Conservation (phyloP, 2,888 invertebrate genomes). For the Clanis bilineata region DNA sequence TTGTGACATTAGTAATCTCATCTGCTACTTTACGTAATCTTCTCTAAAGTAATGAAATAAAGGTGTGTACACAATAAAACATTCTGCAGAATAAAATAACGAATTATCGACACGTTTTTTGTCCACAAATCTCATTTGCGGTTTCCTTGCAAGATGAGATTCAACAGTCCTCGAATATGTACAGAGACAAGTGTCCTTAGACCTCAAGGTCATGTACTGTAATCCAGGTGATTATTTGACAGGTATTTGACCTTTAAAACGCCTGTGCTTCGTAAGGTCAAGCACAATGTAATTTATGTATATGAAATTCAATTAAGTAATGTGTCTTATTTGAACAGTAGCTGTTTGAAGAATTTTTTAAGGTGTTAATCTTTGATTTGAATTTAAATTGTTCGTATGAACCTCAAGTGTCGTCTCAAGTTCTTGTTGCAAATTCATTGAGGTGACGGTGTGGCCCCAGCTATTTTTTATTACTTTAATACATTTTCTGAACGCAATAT, state of each 20-base stretch:
- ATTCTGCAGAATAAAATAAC: too few relatives aligned
- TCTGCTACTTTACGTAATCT: too few relatives aligned
- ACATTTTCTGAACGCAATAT: too few relatives aligned
- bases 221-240: too few relatives aligned
- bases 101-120: too few relatives aligned
- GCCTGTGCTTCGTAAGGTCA: background rate
- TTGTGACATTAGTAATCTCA: too few relatives aligned
- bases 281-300: too few relatives aligned
- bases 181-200: background rate
- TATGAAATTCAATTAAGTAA: too few relatives aligned
- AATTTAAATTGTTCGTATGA: background rate
- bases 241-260: background rate
- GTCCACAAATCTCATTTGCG: too few relatives aligned
- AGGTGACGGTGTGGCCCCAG: background rate
- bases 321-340: background rate
- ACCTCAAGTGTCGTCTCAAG: background rate
- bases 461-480: too few relatives aligned
- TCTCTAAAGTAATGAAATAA: too few relatives aligned
- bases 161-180: background rate
- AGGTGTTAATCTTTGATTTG: background rate
- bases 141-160: conserved; percentile 1
- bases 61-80: too few relatives aligned
- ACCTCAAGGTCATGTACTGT: background rate
- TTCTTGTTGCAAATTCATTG: background rate
- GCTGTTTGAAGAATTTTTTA: background rate